A percentile compares a stretch with the other conserved stretches of the same genome.
Conservation (phyloP, 2,888 invertebrate species). For the Trachelus stipa region DNA sequence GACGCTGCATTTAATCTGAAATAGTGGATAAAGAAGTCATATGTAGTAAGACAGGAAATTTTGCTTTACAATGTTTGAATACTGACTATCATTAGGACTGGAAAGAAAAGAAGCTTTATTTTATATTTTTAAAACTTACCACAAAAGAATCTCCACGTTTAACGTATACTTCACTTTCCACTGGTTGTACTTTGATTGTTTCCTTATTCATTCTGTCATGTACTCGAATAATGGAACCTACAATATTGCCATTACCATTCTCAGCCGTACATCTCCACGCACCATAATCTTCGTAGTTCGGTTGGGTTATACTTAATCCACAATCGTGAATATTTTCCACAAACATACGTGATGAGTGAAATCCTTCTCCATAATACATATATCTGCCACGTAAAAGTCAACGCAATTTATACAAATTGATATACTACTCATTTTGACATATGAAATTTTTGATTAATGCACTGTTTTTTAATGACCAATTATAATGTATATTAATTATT, state of each 20-base stretch:
- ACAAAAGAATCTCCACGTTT: conserved; percentile 42
- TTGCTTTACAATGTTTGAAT: no score
- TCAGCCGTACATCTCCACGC: conserved; percentile 51
- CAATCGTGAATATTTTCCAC: conserved; percentile 35
- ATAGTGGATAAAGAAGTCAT: background rate
- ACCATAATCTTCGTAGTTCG: conserved; percentile 46
- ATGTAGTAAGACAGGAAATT: no score
- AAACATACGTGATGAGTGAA: conserved; percentile 21
- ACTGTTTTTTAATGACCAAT: conserved; percentile 7
- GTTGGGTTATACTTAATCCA: conserved; percentile 49
- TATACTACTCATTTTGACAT: conserved; percentile 13
- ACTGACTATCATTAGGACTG: no score
- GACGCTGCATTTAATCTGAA: conserved; percentile 50
- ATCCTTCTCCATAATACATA: conserved; percentile 47
- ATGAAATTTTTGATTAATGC: conserved; percentile 5
- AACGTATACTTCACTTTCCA: conserved; percentile 39
- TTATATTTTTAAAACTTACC: conserved; percentile 34
- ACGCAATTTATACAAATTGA: conserved; percentile 8
- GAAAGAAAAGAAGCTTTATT: background rate
- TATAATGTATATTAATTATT: background rate
- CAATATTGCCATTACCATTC: conserved; percentile 5
- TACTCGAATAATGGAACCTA: conserved; percentile 22
- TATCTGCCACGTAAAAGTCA: conserved; percentile 37
- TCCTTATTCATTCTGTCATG: background rate
- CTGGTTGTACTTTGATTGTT: background rate